Percentiles rank a stretch among this genome's conserved stretches.
Conservation (phyloP, 2,888 invertebrate species). For the Ernsta delagoae region DNA sequence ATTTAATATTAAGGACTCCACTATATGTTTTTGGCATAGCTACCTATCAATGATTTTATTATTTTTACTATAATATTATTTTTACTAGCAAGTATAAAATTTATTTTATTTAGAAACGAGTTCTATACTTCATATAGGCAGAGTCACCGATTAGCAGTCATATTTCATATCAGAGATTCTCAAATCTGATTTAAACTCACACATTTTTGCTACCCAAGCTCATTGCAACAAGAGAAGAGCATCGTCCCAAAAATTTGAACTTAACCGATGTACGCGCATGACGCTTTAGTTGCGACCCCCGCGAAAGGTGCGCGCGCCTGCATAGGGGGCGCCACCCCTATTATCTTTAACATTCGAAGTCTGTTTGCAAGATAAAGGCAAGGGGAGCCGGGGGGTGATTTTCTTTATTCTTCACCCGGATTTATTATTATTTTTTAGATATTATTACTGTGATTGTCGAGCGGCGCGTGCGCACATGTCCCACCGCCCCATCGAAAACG, state of each 20-base stretch:
- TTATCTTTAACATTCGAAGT: slow-evolving; percentile 84
- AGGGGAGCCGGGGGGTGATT: slow-evolving; percentile 80
- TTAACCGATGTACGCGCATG: slow-evolving; percentile 70
- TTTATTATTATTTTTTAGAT: slow-evolving; percentile 85
- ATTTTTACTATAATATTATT: too few relatives aligned
- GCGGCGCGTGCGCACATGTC: slow-evolving; percentile 83
- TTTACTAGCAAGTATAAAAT: too few relatives aligned
- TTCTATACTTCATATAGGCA: too few relatives aligned
- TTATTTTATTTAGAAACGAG: too few relatives aligned
- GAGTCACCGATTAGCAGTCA: too few relatives aligned
- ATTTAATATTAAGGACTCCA: too few relatives aligned
- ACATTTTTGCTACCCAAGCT: neutral
- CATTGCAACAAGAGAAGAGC: slow-evolving; percentile 38
- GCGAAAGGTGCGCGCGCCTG: slow-evolving; percentile 78
- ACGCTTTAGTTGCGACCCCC: slow-evolving; percentile 60
- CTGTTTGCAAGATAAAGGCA: slow-evolving; percentile 85
- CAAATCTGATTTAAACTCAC: neutral
- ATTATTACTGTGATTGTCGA: slow-evolving; percentile 82
- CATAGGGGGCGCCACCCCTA: slow-evolving; percentile 76
- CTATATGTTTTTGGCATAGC: too few relatives aligned
- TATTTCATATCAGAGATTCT: too few relatives aligned
- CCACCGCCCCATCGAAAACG: slow-evolving; percentile 64
- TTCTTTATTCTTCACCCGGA: slow-evolving; percentile 84
- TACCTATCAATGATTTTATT: too few relatives aligned
- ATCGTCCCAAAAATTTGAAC: slow-evolving; percentile 62